A percentile compares a stretch with the other conserved stretches of the same genome.
Conservation (phyloP, 2,888 invertebrate species). For the Conomelus anceps region DNA sequence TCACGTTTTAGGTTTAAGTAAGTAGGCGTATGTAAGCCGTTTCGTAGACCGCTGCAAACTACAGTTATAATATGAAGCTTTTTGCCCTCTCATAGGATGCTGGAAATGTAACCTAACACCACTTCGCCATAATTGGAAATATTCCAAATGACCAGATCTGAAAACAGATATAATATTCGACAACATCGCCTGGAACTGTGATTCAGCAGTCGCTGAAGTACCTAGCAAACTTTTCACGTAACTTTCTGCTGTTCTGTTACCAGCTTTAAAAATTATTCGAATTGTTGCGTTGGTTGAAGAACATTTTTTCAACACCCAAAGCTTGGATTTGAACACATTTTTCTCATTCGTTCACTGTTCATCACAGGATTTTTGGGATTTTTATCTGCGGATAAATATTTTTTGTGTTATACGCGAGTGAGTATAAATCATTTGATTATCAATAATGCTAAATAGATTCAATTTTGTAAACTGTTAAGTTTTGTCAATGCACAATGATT, state of each 20-base stretch:
- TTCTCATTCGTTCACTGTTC: background rate
- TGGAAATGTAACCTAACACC: background rate
- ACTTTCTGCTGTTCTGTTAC: background rate
- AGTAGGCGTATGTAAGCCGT: too few relatives aligned
- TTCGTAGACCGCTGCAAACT: background rate
- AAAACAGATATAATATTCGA: background rate
- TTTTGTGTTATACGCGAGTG: too few relatives aligned
- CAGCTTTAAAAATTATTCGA: background rate
- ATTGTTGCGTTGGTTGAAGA: background rate
- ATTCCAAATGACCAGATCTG: background rate
- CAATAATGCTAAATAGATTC: too few relatives aligned
- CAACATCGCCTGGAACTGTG: background rate
- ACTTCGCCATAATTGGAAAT: background rate
- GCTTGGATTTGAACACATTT: background rate
- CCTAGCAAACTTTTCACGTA: background rate
- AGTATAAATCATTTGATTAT: too few relatives aligned
- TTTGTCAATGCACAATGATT: too few relatives aligned
- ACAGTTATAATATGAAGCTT: background rate
- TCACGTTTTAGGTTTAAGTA: background rate
- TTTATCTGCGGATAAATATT: too few relatives aligned
- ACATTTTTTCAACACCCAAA: background rate
- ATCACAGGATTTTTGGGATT: too few relatives aligned
- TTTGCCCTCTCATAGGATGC: background rate
- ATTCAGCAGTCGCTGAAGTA: background rate
- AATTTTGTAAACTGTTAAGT: too few relatives aligned